Base-by-base conservation (phyloP, 2,888 invertebrate species). In the Hedychridium roseum region DNA sequence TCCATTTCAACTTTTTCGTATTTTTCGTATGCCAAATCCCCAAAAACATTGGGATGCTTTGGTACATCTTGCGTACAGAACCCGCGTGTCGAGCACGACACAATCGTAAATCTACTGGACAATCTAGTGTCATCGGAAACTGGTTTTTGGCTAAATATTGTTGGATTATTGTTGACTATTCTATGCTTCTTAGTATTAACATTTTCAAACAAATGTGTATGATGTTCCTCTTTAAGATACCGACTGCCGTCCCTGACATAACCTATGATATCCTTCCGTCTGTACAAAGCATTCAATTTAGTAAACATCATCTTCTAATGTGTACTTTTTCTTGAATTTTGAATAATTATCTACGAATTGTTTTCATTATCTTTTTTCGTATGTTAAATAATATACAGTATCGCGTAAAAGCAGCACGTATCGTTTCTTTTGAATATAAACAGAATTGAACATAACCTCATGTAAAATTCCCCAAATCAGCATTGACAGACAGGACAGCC, bases 1-100 rank as follows among this genome's bases (percentile, higher is more conserved):
- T 76, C 74, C 61, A 76, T 56, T 27, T 65, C 51, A 9, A 64
- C 28, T 40, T 21, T 54, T 16, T 71, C 66, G 39, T 60, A 70
- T 2, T 64, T 55, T 15, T 48, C 40, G 32, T 52, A 57, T 3
- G 65, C 56, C 5, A 74, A 27, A 1, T 62, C 54, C 17, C 76
- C 76, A 50, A 76, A 76, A 9, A 64, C 27, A 42, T 73, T 43
- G 2, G 60, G 49, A 21, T 57, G 38, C 11, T 50, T 54, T 1
- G 66, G 59, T 1, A 30, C 15, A 1, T 14, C 21, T 6, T 26
- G 2, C 1, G 27, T 39, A 11, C 50, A 50, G 12, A 43, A 50
- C n/a, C n/a, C n/a, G n/a, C n/a, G n/a, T n/a, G n/a, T n/a, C n/a
- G n/a, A n/a, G n/a, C n/a, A n/a, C n/a, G n/a, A n/a, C n/a, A n/a